These are phyloP conservation scores for Caenorhabditis inopinata DNA, from an alignment of 1,140 invertebrate species.

Conservation along the genomic window DNA sequence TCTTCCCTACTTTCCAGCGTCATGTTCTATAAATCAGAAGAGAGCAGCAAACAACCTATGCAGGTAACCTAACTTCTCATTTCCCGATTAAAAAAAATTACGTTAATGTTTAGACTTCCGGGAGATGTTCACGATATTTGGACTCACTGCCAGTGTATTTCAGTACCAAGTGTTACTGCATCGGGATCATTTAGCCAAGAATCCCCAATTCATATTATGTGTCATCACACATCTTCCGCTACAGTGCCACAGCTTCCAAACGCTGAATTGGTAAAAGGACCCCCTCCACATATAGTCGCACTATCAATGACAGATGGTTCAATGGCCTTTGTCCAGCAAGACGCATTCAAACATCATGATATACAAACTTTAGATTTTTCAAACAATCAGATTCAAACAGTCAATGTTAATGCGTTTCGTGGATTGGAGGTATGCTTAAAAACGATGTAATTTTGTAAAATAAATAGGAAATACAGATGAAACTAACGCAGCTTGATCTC, in stretches of 20 bases:
- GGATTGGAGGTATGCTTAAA: constrained; percentile 38
- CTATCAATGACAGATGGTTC: constrained; percentile 40
- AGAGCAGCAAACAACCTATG: neutral
- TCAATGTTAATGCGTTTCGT: constrained; percentile 48
- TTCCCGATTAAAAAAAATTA: neutral
- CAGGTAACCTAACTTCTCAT: neutral
- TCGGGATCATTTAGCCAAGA: neutral
- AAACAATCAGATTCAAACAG: constrained; percentile 44
- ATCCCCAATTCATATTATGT: constrained; percentile 33
- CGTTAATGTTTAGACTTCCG: neutral
- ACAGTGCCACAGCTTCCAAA: constrained; percentile 35
- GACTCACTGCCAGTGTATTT: constrained; percentile 15
- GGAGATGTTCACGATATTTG: neutral
- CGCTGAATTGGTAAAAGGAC: neutral
- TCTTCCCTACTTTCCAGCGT: neutral
- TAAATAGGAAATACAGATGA: constrained; percentile 14
- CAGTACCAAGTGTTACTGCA: neutral
- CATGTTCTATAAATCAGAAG: neutral
- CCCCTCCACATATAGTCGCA: constrained; percentile 29
- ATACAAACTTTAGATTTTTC: constrained; percentile 43
- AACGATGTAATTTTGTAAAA: neutral
- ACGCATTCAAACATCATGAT: constrained; percentile 42
- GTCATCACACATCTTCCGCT: constrained; percentile 36
- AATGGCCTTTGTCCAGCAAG: constrained; percentile 37
- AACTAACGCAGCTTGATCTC: constrained; percentile 37